Base-by-base conservation (phyloP, 2,888 invertebrate species). In the Thelaira solivaga region DNA sequence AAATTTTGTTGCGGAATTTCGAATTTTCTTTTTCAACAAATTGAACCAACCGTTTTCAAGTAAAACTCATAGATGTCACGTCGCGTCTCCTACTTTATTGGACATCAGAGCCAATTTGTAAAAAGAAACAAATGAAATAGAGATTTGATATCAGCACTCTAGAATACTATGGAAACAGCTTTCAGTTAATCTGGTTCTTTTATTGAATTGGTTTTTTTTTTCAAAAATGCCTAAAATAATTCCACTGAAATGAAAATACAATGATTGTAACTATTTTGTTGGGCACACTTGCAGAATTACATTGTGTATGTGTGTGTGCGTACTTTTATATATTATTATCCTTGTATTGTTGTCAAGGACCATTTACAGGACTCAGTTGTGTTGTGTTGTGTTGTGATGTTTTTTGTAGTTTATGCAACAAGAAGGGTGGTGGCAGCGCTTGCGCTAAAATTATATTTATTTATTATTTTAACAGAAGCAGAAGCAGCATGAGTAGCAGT, bases 361-460 rank as follows among this genome's bases (percentile, higher is more conserved):
- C 65, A 71, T 59, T 69, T 71, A 65, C 64, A 65, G 67, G 72
- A 76, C 53, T 61, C 67, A 29, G 72, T 55, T 55, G 55, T 71
- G 34, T 22, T 72, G 68, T 61, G 31, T 22, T 43, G 43, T 62
- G 74, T 55, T 62, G 41, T 76, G 47, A 5, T 62, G 45, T 61
- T 39, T 73, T 57, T n/a, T n/a, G n/a, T 39, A 51, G 41, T 39
- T 62, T 18, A 31, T 67, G 26, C 57, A 74, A 74, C 34, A 36
- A 31, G 62, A 49, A 47, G 73, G 76, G 67, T 74, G 80, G 78
- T 49, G 82, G 82, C 65, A 82, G 85, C 88, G 89, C 89, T 85
- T 89, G 88, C 88, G 88, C 88, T 85, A 84, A 85, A 87, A 86
- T 87, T 87, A 87, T 85, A 86, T 88, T 87, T 88, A 87, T 88